phyloP scores from a whole-genome alignment of 1,140 invertebrate genomes.

The Ceratosolen solmsi region DNA sequence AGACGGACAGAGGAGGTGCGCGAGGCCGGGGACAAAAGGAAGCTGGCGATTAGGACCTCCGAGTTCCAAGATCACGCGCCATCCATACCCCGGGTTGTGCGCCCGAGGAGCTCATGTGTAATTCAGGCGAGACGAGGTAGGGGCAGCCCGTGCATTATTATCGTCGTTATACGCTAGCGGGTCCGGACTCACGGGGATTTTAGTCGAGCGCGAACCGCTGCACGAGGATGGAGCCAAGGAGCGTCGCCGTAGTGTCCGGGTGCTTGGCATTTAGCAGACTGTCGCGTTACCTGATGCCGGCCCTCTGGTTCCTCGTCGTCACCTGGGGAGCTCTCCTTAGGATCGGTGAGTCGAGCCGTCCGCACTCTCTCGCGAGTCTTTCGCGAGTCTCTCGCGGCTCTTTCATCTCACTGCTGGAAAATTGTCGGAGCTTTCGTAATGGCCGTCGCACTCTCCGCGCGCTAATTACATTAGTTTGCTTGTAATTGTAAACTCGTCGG shows the following conservation, averaged over 20 bases:
- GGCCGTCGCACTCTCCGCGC: too few relatives aligned
- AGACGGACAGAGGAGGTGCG: neutral
- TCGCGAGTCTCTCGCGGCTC: neutral
- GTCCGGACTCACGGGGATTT: neutral
- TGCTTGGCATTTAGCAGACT: neutral
- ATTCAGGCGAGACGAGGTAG: too few relatives aligned
- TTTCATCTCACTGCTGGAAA: too few relatives aligned
- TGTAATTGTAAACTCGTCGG: too few relatives aligned
- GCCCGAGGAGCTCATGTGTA: neutral
- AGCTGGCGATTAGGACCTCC: neutral
- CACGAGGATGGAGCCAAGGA: neutral
- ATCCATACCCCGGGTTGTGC: neutral
- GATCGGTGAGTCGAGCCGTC: constrained; percentile 18
- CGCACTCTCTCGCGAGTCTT: neutral
- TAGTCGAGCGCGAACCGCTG: constrained; percentile 6
- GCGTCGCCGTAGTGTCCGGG: neutral
- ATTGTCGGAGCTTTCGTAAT: too few relatives aligned
- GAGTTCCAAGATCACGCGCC: too few relatives aligned
- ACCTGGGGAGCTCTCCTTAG: neutral
- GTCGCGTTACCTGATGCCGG: neutral
- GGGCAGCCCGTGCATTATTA: neutral
- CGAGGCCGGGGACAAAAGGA: neutral
- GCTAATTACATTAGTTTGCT: too few relatives aligned
- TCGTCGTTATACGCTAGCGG: too few relatives aligned
- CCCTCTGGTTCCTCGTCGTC: neutral